These are phyloP conservation scores for Zygogramma bicolorata DNA, from an alignment of 2,888 invertebrate species.

Conservation along the genomic window DNA sequence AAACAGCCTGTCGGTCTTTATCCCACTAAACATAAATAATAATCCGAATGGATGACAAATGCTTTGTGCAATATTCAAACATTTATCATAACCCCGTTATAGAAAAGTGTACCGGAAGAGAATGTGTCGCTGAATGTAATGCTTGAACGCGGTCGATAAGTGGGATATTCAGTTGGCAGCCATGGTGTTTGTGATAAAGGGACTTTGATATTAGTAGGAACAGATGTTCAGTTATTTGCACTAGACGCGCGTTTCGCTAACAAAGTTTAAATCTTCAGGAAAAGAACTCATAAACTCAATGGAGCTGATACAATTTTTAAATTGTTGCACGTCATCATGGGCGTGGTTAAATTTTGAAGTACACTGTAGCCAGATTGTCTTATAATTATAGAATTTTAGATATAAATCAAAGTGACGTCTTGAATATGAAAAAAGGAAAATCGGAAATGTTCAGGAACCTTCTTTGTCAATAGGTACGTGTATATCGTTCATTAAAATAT, in stretches of 20 bases:
- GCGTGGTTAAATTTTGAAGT: no score
- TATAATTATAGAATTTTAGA: no score
- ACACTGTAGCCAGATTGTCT: no score
- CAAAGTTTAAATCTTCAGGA: no score
- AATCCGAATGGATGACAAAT: constrained; percentile 57
- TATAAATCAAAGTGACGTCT: no score
- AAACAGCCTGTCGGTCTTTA: constrained; percentile 54
- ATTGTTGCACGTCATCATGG: no score
- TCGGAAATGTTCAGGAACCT: no score
- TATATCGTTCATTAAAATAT: no score
- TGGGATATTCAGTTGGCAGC: constrained; percentile 50
- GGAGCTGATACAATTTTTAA: no score
- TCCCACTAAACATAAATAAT: constrained; percentile 56
- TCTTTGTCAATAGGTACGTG: no score
- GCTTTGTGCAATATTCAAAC: constrained; percentile 44
- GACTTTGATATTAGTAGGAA: constrained; percentile 13
- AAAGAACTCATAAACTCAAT: no score
- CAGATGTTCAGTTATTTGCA: constrained; percentile 9
- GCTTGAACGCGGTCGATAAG: constrained; percentile 61
- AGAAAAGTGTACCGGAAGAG: constrained; percentile 55
- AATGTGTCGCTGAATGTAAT: constrained; percentile 58
- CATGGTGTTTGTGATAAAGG: constrained; percentile 26
- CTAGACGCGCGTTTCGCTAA: background rate
- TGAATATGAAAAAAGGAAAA: no score
- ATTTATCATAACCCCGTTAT: constrained; percentile 31